Conservation (phyloP, 23 tunicate genomes). For the Phallusia fumigata region DNA sequence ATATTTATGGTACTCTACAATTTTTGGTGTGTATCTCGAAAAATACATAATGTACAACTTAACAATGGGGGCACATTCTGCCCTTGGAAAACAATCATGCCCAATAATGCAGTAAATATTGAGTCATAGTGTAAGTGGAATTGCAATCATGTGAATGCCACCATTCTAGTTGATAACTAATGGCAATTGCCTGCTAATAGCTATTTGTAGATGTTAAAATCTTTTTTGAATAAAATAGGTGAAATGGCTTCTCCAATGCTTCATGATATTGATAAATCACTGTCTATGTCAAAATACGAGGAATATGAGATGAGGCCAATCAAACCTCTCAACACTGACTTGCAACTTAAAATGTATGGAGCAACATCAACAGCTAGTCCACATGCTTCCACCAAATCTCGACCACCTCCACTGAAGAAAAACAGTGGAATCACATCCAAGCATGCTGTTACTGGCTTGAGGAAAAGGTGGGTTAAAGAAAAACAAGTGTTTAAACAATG, state of each 20-base stretch:
- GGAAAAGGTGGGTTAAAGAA: conserved; percentile 1
- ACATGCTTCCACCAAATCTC: conserved; percentile 9
- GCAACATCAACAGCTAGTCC: conserved; percentile 1
- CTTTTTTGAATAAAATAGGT: background rate
- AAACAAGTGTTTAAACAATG: too few species aligned
- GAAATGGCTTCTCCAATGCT: background rate
- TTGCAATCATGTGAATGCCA: too few species aligned
- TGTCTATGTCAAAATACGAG: conserved; percentile 53
- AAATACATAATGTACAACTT: too few species aligned
- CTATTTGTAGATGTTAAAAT: too few species aligned
- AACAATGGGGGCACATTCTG: too few species aligned
- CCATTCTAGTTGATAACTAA: too few species aligned
- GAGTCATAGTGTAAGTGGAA: too few species aligned
- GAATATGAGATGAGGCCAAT: conserved; percentile 78
- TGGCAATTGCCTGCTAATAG: too few species aligned
- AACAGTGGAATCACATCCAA: conserved; percentile 30
- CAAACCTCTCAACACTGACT: conserved; percentile 43
- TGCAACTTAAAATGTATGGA: conserved; percentile 36
- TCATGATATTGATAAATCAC: conserved; percentile 1
- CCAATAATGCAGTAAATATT: too few species aligned
- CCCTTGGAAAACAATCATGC: too few species aligned
- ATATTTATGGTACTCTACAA: too few species aligned
- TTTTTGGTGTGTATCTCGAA: too few species aligned
- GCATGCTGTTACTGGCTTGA: conserved; percentile 24
- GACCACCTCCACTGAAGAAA: conserved; percentile 39